These are phyloP conservation scores for Philopedon plagiatum DNA, from an alignment of 2,888 invertebrate genomes.

Conservation along the genomic window DNA sequence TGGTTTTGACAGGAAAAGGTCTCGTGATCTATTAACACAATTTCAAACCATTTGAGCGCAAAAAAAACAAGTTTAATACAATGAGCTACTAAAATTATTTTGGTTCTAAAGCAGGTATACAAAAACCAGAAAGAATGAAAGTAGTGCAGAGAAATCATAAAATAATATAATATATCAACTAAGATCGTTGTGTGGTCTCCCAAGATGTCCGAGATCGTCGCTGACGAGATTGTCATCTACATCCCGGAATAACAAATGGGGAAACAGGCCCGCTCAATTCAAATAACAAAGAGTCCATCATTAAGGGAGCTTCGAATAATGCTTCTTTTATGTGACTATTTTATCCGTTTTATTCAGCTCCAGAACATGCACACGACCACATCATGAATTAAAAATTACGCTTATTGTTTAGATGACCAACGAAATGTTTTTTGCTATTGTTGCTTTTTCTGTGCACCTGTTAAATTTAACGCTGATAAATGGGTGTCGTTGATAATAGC, in stretches of 20 bases:
- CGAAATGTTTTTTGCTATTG: constrained; percentile 33
- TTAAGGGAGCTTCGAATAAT: constrained; percentile 23
- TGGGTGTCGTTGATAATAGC: constrained; percentile 29
- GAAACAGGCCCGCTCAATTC: constrained; percentile 15
- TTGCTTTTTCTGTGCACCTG: constrained; percentile 35
- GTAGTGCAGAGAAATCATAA: too few relatives aligned
- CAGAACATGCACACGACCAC: constrained; percentile 32
- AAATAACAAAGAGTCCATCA: constrained; percentile 39
- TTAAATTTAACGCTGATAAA: constrained; percentile 35
- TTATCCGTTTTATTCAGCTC: constrained; percentile 29
- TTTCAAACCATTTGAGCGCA: too few relatives aligned
- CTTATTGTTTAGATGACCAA: constrained; percentile 44
- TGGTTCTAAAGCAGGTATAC: too few relatives aligned
- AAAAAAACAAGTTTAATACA: too few relatives aligned
- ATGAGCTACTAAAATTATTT: too few relatives aligned
- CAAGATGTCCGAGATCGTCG: background rate
- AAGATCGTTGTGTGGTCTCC: constrained; percentile 24
- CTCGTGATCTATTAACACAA: too few relatives aligned
- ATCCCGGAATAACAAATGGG: constrained; percentile 30
- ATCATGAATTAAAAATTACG: constrained; percentile 48
- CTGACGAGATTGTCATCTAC: constrained; percentile 37
- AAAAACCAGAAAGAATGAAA: too few relatives aligned
- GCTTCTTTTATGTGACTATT: constrained; percentile 34
- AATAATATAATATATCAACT: too few relatives aligned
- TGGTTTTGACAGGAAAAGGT: too few relatives aligned